phyloP scores from a whole-genome alignment of 2,113 vertebrate genomes.

The Varanus komodoensis region DNA sequence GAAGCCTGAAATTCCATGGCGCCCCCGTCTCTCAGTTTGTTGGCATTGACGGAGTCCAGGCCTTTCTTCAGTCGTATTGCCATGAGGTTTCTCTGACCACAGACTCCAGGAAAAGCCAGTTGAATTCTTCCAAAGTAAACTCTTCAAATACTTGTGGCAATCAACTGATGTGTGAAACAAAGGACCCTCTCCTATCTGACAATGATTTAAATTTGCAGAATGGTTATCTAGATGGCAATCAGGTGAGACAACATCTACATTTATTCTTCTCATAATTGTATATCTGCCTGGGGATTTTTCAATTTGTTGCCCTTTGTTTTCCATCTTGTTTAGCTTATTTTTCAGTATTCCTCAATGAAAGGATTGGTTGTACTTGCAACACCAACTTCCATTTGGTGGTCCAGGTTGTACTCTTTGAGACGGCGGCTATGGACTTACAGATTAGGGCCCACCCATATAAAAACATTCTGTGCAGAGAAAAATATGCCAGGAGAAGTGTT shows the following conservation, averaged over 20 bases:
- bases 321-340: no score
- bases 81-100: constrained; percentile 47
- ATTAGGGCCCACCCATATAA: no score
- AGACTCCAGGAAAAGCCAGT: constrained; percentile 37
- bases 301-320: no score
- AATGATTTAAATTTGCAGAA: constrained; percentile 29
- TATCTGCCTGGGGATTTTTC: no score
- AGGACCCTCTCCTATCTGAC: constrained; percentile 24
- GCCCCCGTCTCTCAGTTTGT: constrained; percentile 14
- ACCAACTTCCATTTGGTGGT: no score
- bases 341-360: no score
- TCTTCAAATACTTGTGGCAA: constrained; percentile 48
- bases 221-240: neutral
- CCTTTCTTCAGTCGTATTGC: constrained; percentile 26
- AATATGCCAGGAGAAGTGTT: no score
- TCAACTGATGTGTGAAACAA: constrained; percentile 53
- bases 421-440: no score
- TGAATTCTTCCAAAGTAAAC: constrained; percentile 57
- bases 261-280: no score
- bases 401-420: no score
- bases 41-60: constrained; percentile 19
- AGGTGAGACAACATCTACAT: neutral
- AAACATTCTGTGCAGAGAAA: no score
- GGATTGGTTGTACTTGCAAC: no score
- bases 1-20: neutral